A percentile compares a stretch with the other conserved stretches of the same genome.
Evolutionary conservation across 2,888 invertebrate genomes (phyloP).

Genomic region (Pachymerium ferrugineum): DNA sequence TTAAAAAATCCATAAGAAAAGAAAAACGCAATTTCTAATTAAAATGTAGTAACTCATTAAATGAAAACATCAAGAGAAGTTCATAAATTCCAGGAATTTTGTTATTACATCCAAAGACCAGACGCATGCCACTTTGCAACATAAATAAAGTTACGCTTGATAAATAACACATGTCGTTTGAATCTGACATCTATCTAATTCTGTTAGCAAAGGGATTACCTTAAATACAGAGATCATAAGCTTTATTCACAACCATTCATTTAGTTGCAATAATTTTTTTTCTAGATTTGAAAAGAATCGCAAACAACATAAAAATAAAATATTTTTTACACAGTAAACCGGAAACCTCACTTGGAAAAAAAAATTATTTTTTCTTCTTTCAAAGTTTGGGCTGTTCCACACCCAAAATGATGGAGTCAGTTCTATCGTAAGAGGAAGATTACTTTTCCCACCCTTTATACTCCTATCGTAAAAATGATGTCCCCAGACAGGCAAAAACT

Average conservation of each 20-base stretch:
- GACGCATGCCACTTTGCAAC: no score
- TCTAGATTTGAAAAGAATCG: neutral
- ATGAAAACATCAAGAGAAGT: neutral
- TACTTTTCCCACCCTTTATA: constrained; percentile 15
- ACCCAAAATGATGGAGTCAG: neutral
- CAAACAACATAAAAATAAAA: neutral
- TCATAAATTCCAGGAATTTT: no score
- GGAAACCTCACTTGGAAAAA: neutral
- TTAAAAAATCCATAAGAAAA: neutral
- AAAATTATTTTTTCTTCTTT: neutral
- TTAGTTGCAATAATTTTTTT: neutral
- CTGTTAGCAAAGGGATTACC: neutral
- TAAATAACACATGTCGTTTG: neutral
- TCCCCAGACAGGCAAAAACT: neutral
- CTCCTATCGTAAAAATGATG: constrained; percentile 18
- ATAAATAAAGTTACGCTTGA: no score
- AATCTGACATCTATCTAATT: neutral
- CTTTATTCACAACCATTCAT: neutral
- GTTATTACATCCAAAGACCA: no score
- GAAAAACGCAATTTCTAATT: neutral
- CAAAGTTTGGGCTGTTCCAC: neutral
- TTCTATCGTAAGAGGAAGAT: constrained; percentile 1
- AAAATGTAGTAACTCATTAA: neutral
- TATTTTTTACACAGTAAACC: neutral
- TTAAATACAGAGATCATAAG: neutral